Base-by-base conservation (phyloP, 2,888 invertebrate genomes). In the Lithophane leautieri region DNA sequence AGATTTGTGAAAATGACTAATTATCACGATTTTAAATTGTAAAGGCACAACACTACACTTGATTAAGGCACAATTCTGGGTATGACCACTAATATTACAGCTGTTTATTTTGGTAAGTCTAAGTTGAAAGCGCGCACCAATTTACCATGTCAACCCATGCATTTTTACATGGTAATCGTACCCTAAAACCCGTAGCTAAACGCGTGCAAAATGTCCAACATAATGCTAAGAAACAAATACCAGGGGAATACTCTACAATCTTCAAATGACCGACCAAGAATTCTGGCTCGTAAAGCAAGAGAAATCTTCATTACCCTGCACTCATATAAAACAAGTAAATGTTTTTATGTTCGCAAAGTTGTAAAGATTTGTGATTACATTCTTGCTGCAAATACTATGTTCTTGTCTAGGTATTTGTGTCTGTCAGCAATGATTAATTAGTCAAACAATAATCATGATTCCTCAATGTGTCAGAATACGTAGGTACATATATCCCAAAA, bases 271-370 rank as follows among this genome's bases (percentile, higher is more conserved):
- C 68, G 54, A n/a, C 60, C 65, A 67, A 66, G 83, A 79, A 76
- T 79, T 62, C 67, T 70, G 28, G 47, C 65, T 63, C 79, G 61
- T 83, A 79, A 70, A 74, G 44, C 47, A 50, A 52, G 86, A 50
- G 74, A 78, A 75, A 82, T 88, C 85, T 89, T 86, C 86, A 88
- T 89, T 87, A 81, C 84, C 74, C 80, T 88, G 84, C 84, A 82
- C 76, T 86, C 83, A 81, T 87, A 90, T 91, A 90, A 90, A 91
- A 90, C 83, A 85, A 89, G 89, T 84, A 77, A 60, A 63, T 61
- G 60, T 66, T 72, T 65, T 25, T 28, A 34, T 47, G 52, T 66
- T 42, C 3, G 34, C 34, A 42, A 81, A 71, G 61, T 52, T 79
- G 73, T 66, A 66, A 58, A 52, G n/a, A 63, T 40, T 42, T 25